These are phyloP conservation scores for Idaea biselata DNA, from an alignment of 2,888 invertebrate genomes.

Conservation along the genomic window DNA sequence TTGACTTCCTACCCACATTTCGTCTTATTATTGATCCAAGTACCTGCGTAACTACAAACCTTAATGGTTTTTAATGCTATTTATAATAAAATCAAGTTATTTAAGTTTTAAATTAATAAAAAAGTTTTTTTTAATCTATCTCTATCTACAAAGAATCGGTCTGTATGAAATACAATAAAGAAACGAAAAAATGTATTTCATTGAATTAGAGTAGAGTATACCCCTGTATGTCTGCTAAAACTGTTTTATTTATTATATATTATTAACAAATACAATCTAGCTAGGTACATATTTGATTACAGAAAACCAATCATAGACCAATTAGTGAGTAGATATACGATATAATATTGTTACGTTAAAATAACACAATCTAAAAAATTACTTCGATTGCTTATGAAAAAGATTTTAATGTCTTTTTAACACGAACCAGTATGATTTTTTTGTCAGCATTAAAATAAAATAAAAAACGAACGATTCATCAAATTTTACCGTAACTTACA, in stretches of 20 bases:
- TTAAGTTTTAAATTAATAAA: too few relatives aligned
- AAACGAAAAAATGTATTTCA: too few relatives aligned
- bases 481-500: slow-evolving; percentile 2
- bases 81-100: too few relatives aligned
- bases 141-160: too few relatives aligned
- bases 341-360: background rate
- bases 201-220: too few relatives aligned
- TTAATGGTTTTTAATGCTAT: too few relatives aligned
- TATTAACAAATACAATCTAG: background rate
- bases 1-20: too few relatives aligned
- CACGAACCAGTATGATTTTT: background rate
- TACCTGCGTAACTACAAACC: too few relatives aligned
- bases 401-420: background rate
- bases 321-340: background rate
- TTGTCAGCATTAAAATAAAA: slow-evolving; percentile 7
- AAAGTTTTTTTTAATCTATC: too few relatives aligned
- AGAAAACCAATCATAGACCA: background rate
- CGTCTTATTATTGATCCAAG: too few relatives aligned
- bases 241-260: background rate
- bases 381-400: background rate
- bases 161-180: too few relatives aligned
- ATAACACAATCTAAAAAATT: background rate
- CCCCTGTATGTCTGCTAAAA: too few relatives aligned
- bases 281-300: background rate
- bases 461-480: slow-evolving; percentile 8